These are phyloP conservation scores for Hemiprocne comata DNA, from an alignment of 2,113 vertebrate species.

Conservation along the genomic window DNA sequence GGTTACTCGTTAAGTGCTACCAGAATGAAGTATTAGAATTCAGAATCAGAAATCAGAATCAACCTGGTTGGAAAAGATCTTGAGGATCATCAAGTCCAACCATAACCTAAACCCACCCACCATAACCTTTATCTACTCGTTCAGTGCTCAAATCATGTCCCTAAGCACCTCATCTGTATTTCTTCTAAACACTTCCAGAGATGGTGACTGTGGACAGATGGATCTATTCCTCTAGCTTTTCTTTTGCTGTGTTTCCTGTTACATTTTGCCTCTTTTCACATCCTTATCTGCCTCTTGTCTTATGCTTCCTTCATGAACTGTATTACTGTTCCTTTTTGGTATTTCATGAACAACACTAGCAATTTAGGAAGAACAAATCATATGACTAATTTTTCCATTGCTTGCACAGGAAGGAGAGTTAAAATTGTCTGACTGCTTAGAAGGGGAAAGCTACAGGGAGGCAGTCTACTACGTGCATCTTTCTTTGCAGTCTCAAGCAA, in stretches of 20 bases:
- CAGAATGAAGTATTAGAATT: neutral
- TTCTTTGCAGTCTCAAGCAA: neutral
- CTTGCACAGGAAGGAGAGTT: neutral
- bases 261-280: neutral
- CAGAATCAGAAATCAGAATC: no score
- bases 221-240: neutral
- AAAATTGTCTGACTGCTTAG: neutral
- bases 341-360: neutral
- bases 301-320: neutral
- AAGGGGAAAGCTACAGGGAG: neutral
- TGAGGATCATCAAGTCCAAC: no score
- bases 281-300: neutral
- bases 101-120: no score
- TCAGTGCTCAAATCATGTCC: no score
- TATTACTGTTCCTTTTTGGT: neutral
- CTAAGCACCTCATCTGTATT: no score
- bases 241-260: neutral
- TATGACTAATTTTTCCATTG: neutral
- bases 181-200: no score
- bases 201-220: no score
- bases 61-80: no score
- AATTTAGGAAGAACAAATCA: neutral
- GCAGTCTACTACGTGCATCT: neutral
- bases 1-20: neutral
- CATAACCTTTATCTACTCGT: no score